Evolutionary conservation across 1,140 invertebrate genomes (phyloP), one percentile per base, ranked within the genome.

Genomic region (Carposina sasakii): DNA sequence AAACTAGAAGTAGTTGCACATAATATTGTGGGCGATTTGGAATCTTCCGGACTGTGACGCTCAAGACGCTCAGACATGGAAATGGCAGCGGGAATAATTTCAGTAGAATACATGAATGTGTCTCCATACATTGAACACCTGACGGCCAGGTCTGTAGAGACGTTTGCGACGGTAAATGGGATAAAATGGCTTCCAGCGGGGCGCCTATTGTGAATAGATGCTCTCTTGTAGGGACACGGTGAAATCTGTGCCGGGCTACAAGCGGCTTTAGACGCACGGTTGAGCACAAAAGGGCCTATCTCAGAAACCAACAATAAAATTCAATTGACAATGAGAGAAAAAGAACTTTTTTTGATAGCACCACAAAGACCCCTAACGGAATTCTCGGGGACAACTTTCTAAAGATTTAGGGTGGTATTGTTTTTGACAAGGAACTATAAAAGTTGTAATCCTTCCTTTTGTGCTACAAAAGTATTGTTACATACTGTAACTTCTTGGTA

Each of bases 281-380:
- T 75, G 67, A 54, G 57, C 75, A 84, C 73, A 84, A 81, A 79
- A 78, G 76, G 59, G 63, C 67, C 63, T 71, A 75, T 77, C 72
- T 73, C 63, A 65, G 74, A 76, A 78, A 75, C 71, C 72, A 72
- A 84, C 81, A 84, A 81, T 81, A 81, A 84, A 81, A 81, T 81
- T 82, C 78, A 81, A 82, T 81, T 81, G 78, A 78, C 78, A 81
- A 79, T 75, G 71, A 76, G 61, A 66, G 62, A 69, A 74, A 74
- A 73, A 59, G 40, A n/a, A 36, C 67, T 63, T 67, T 60, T 62
- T 72, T 60, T 53, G 61, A 68, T 57, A 60, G 63, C 61, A 63
- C 72, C 63, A 68, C 73, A 77, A 76, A 71, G 64, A 68, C 66
- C 57, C 65, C 57, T 76, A 81, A 78, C 72, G 76, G 76, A 53